Evolutionary conservation across 2,797 vertebrate species (phyloP).

Genomic region (Eulemur mongoz): DNA sequence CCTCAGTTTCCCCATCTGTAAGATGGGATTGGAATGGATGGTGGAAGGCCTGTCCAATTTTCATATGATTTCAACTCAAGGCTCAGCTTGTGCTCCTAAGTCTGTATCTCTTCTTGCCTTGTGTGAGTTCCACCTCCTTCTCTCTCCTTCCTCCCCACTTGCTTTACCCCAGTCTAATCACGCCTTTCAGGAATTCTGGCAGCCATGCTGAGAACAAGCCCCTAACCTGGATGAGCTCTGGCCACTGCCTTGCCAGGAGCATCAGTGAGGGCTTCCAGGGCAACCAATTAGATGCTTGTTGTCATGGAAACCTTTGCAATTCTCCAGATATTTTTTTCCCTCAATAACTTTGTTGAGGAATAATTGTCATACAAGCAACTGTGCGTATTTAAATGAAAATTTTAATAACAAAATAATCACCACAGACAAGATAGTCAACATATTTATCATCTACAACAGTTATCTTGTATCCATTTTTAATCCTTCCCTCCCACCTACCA

Average conservation of each 20-base stretch:
- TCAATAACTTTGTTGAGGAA: not conserved
- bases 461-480: not conserved
- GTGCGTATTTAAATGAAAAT: not conserved
- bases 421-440: not conserved
- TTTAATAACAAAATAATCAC: not conserved
- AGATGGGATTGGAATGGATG: not conserved
- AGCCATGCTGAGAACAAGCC: not conserved
- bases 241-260: not conserved
- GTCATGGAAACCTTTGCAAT: not conserved
- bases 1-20: not conserved
- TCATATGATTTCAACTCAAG: not conserved
- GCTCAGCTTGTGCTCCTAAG: not conserved
- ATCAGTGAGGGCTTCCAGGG: not conserved
- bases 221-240: not conserved
- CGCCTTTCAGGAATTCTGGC: not conserved
- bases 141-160: not conserved
- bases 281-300: slow-evolving; percentile 26
- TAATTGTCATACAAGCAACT: not conserved
- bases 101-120: not conserved
- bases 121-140: not conserved
- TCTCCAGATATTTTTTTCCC: not conserved
- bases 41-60: not conserved
- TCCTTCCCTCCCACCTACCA: not conserved
- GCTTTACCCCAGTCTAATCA: not conserved
- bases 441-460: not conserved